Conservation (phyloP, 92 coral and sea anemone genomes). For the Heliopora coerulea region DNA sequence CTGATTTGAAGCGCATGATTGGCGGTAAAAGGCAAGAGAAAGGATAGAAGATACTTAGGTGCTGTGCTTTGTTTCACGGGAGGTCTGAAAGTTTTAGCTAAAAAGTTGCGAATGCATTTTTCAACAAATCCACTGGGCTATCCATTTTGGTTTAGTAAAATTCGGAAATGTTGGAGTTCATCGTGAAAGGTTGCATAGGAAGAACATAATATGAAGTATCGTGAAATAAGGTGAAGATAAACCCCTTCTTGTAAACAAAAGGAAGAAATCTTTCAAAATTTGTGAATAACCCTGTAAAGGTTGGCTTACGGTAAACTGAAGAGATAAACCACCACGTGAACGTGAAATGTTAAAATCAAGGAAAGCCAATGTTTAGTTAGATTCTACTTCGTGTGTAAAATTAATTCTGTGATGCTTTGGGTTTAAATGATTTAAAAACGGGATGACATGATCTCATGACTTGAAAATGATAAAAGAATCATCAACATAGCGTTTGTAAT, state of each 20-base stretch:
- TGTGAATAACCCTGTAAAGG: not conserved
- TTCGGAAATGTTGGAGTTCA: no score
- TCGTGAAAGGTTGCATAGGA: no score
- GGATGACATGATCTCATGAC: not conserved
- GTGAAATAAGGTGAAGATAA: not conserved
- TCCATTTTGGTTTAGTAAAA: no score
- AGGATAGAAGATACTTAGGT: no score
- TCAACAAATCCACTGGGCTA: no score
- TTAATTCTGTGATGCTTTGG: slow-evolving; percentile 9
- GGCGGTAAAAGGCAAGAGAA: no score
- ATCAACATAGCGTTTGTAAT: slow-evolving; percentile 28
- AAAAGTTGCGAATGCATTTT: no score
- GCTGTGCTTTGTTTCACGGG: no score
- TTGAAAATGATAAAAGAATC: slow-evolving; percentile 23
- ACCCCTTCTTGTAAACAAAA: not conserved
- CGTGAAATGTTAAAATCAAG: not conserved
- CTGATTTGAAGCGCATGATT: no score
- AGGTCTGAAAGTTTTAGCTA: no score
- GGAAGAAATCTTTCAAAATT: not conserved
- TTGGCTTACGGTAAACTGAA: not conserved
- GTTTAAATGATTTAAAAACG: slow-evolving; percentile 12
- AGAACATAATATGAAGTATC: no score
- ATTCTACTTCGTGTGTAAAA: slow-evolving; percentile 29
- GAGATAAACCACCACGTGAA: not conserved
- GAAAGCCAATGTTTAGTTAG: not conserved